phyloP scores from a whole-genome alignment of 1,140 invertebrate genomes.

The Ceratosolen fusciceps region DNA sequence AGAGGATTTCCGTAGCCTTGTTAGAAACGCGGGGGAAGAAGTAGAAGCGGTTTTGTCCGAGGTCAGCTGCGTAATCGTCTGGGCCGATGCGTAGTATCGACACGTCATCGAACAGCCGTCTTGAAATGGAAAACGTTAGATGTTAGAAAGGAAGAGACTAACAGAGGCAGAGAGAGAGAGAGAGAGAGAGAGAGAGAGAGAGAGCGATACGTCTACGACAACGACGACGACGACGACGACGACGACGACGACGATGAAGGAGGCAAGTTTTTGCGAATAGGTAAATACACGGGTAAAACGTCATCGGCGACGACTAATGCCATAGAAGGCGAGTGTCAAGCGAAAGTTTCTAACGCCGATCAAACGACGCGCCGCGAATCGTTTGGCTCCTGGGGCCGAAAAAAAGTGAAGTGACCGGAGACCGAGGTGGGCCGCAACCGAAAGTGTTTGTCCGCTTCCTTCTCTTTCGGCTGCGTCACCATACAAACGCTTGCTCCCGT shows the following conservation, averaged over 20 bases:
- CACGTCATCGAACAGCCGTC: no score
- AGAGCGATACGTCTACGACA: no score
- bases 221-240: no score
- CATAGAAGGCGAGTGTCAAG: slow-evolving; percentile 23
- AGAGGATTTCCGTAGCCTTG: no score
- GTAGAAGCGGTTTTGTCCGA: no score
- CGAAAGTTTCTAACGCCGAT: slow-evolving; percentile 60
- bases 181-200: no score
- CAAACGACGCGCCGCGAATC: slow-evolving; percentile 54
- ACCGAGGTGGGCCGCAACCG: slow-evolving; percentile 54
- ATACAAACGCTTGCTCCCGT: slow-evolving; percentile 53
- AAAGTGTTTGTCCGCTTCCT: slow-evolving; percentile 60
- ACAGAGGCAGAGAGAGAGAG: no score
- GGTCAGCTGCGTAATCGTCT: not conserved
- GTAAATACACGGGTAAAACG: not conserved
- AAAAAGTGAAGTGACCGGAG: slow-evolving; percentile 13
- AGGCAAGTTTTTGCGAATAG: slow-evolving; percentile 23
- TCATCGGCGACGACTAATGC: not conserved
- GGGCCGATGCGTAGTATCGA: not conserved
- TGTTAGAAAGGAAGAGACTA: not conserved
- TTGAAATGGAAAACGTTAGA: not conserved
- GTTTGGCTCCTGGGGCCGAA: slow-evolving; percentile 9
- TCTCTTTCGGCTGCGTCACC: slow-evolving; percentile 31
- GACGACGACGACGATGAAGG: not conserved
- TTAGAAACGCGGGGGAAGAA: no score